Conservation (phyloP, 2,888 invertebrate species). For the Oligia strigilis region DNA sequence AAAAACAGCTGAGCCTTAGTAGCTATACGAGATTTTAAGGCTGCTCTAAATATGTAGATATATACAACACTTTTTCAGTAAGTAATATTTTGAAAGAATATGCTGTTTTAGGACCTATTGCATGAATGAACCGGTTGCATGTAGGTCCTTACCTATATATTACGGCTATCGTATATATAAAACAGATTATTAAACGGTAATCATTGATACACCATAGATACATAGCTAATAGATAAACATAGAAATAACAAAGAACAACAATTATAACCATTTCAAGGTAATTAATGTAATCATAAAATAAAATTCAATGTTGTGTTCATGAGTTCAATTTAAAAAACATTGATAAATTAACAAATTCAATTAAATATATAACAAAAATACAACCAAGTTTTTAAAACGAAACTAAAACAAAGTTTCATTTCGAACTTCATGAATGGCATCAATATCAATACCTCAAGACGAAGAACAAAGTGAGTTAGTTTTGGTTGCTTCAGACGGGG, state of each 20-base stretch:
- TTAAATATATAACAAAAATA: neutral
- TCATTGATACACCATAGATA: neutral
- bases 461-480: conserved; percentile 18
- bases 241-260: conserved; percentile 7
- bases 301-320: neutral
- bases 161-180: neutral
- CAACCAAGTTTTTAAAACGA: conserved; percentile 16
- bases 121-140: neutral
- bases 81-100: neutral
- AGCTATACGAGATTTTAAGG: conserved; percentile 2
- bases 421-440: conserved; percentile 8
- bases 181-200: neutral
- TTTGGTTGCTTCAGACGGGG: neutral
- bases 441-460: conserved; percentile 2
- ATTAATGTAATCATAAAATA: neutral
- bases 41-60: too few relatives aligned
- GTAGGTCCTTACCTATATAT: neutral
- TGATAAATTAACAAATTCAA: neutral
- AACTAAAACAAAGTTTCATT: conserved; percentile 34
- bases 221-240: conserved; percentile 23
- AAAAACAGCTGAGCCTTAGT: conserved; percentile 17
- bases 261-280: conserved; percentile 14
- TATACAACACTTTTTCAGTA: neutral
- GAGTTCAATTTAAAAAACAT: neutral
- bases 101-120: neutral